Evolutionary conservation across 2,888 invertebrate species (phyloP), one percentile per base, ranked within the genome.

Genomic region (Lamellibrachia columna): DNA sequence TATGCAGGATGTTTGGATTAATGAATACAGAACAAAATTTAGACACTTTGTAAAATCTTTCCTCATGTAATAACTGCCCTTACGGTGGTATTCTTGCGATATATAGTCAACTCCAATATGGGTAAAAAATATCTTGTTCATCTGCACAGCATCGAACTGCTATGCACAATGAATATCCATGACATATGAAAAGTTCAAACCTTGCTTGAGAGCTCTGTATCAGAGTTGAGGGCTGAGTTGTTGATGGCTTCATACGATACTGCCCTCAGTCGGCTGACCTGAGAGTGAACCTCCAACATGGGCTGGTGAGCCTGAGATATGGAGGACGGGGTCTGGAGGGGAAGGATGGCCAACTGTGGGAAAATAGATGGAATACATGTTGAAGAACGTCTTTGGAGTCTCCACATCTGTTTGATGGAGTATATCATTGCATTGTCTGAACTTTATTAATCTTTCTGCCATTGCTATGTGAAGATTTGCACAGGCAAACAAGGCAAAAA

Each of bases 281-380:
- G 60, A 15, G 40, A 75, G 28, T 52, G 90, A 55, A 90, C 55
- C 52, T 55, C 52, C 75, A 53, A 52, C 90, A 90, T 75, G 53
- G 92, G 9, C 40, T 55, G 92, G 40, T 90, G 90, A 53, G 91
- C 11, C 6, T 40, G 58, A 53, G 91, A 90, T 55, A 55, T 11
- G 28, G 91, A 90, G 58, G 53, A 53, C 52, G 91, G 91, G 91
- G 75, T 58, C 53, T 91, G 3, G 91, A 52, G 75, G 53, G 91
- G 40, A 40, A 53, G 75, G 8, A 58, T 52, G 58, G 52, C 22
- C 40, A 60, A 91, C 58, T 40, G 52, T 40, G 60, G 53, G 58
- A 40, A 40, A 75, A 75, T 58, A 90, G 53, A 53, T 3, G 58
- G 28, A 53, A 58, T 52, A 91, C 58, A 91, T 22, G 9, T 22